Conservation (phyloP, 2,888 invertebrate species). For the Baronia brevicornis region DNA sequence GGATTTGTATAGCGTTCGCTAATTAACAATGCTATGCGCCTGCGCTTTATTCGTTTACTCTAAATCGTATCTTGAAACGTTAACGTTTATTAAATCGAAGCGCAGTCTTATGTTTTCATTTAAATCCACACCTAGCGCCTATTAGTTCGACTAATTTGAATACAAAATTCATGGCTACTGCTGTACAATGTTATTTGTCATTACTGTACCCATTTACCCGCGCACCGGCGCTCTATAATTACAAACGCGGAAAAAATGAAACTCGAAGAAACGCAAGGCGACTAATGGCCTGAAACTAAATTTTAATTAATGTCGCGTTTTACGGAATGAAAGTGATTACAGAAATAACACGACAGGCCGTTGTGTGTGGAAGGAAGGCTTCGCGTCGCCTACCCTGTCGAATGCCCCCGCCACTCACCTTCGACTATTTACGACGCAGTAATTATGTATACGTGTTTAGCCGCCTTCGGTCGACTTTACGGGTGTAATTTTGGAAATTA, state of each 20-base stretch:
- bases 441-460: constrained; percentile 67
- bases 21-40: constrained; percentile 21
- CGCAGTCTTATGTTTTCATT: too few relatives aligned
- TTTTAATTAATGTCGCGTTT: constrained; percentile 76
- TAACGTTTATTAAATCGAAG: constrained; percentile 44
- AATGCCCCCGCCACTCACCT: constrained; percentile 46
- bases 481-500: constrained; percentile 72
- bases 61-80: constrained; percentile 28
- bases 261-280: constrained; percentile 70
- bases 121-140: constrained; percentile 53
- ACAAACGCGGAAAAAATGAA: constrained; percentile 62
- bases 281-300: constrained; percentile 75
- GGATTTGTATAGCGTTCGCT: constrained; percentile 29
- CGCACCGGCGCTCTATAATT: constrained; percentile 67
- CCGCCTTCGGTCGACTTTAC: constrained; percentile 47
- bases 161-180: constrained; percentile 69
- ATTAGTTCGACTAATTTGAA: constrained; percentile 69
- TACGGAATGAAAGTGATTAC: constrained; percentile 73
- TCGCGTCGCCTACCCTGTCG: too few relatives aligned
- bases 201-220: constrained; percentile 68
- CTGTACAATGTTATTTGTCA: constrained; percentile 72
- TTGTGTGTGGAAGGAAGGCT: constrained; percentile 34
- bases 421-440: constrained; percentile 66
- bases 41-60: constrained; percentile 14
- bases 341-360: constrained; percentile 68